phyloP scores from a whole-genome alignment of 2,888 invertebrate genomes.

The Eilema caniola region DNA sequence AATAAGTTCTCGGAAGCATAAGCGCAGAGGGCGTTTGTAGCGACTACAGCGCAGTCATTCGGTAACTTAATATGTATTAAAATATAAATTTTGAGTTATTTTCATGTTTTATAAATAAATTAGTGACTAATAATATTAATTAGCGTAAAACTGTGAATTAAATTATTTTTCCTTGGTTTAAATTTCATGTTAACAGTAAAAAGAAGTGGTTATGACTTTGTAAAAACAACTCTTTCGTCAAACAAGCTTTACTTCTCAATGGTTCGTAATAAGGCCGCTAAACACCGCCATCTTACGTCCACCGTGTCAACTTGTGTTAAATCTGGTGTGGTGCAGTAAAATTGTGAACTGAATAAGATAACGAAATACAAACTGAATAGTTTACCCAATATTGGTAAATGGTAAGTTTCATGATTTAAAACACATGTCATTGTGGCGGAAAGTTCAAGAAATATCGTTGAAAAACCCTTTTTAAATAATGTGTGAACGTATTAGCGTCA shows the following conservation, averaged over 20 bases:
- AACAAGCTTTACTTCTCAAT: slow-evolving; percentile 29
- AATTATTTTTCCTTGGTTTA: neutral
- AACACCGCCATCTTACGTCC: slow-evolving; percentile 84
- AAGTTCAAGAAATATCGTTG: slow-evolving; percentile 70
- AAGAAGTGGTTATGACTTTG: slow-evolving; percentile 46
- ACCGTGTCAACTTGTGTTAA: slow-evolving; percentile 75
- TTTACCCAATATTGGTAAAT: slow-evolving; percentile 76
- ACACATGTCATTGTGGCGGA: slow-evolving; percentile 71
- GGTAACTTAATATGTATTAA: slow-evolving; percentile 8
- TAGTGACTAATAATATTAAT: neutral
- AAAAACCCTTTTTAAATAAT: slow-evolving; percentile 27
- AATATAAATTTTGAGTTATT: neutral
- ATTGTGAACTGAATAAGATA: slow-evolving; percentile 69
- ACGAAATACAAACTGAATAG: slow-evolving; percentile 68
- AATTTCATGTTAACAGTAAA: neutral
- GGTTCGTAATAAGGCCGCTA: slow-evolving; percentile 54
- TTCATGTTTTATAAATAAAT: neutral
- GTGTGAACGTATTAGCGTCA: slow-evolving; percentile 35
- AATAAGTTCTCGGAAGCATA: slow-evolving; percentile 59
- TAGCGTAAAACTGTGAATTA: neutral
- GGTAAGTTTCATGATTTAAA: slow-evolving; percentile 75
- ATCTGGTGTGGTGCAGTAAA: slow-evolving; percentile 73
- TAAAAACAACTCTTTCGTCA: slow-evolving; percentile 32
- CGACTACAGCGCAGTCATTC: slow-evolving; percentile 49
- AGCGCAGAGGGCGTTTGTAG: slow-evolving; percentile 73